Conservation (phyloP, 2,113 vertebrate genomes). For the Tor tambroides region DNA sequence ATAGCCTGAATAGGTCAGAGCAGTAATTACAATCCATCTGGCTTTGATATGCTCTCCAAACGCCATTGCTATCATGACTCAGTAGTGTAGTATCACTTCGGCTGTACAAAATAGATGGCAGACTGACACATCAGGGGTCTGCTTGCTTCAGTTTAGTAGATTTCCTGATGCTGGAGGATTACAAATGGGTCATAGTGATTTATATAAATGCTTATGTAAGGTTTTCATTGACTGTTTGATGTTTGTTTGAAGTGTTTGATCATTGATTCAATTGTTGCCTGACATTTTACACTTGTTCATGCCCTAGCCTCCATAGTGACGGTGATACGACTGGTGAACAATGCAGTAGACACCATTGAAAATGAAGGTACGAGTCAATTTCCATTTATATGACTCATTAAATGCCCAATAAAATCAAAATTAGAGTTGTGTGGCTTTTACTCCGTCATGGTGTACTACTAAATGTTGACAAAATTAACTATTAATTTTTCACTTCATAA, state of each 20-base stretch:
- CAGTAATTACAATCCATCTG: slow-evolving; percentile 5
- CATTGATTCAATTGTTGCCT: not conserved
- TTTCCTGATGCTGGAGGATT: not conserved
- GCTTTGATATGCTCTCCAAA: slow-evolving; percentile 11
- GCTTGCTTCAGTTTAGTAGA: slow-evolving; percentile 2
- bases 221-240: not conserved
- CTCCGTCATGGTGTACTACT: not conserved
- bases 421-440: not conserved
- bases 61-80: not conserved
- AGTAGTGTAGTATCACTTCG: not conserved
- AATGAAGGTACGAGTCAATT: slow-evolving; percentile 82
- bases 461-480: too few relatives aligned
- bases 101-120: slow-evolving; percentile 11
- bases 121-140: not conserved
- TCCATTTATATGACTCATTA: not conserved
- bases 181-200: not conserved
- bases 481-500: too few relatives aligned
- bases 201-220: slow-evolving; percentile 30
- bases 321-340: slow-evolving; percentile 89
- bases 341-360: slow-evolving; percentile 86
- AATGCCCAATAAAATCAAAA: not conserved
- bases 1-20: slow-evolving; percentile 9
- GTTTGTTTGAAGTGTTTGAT: not conserved
- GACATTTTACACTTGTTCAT: slow-evolving; percentile 58
- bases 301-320: slow-evolving; percentile 88